Conservation (phyloP, 2,113 vertebrate species). For the Hippocampus abdominalis region DNA sequence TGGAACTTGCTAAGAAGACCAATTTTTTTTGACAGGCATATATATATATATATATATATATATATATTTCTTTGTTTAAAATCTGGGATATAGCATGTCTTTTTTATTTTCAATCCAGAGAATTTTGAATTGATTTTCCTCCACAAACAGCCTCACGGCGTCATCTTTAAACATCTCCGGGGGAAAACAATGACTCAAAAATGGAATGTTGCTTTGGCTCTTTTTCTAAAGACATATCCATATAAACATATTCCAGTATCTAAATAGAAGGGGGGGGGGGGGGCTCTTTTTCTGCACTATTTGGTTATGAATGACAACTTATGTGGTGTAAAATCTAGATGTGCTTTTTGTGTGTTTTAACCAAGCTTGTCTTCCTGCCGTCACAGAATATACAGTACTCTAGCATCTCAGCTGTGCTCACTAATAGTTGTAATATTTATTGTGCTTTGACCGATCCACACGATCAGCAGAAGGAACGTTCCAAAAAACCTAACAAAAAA, state of each 20-base stretch:
- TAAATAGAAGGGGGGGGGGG: conserved; percentile 23
- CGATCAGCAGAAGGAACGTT: conserved; percentile 70
- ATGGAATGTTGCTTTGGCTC: conserved; percentile 81
- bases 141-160: conserved; percentile 61
- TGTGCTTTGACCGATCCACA: conserved; percentile 79
- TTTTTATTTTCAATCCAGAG: conserved; percentile 70
- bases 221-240: conserved; percentile 65
- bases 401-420: conserved; percentile 80
- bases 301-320: conserved; percentile 86
- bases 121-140: conserved; percentile 61
- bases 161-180: conserved; percentile 74
- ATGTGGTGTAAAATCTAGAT: conserved; percentile 82
- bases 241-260: conserved; percentile 6
- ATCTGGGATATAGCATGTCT: conserved; percentile 78
- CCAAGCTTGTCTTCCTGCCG: conserved; percentile 91
- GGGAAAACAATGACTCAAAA: conserved; percentile 55
- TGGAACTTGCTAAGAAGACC: not conserved
- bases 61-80: conserved; percentile 59
- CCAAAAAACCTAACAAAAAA: conserved; percentile 5
- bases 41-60: too few species aligned
- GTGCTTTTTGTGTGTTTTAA: conserved; percentile 89
- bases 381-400: conserved; percentile 79
- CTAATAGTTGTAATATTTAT: conserved; percentile 75
- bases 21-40: too few species aligned
- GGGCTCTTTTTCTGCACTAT: conserved; percentile 84